Conservation (phyloP, 1,140 invertebrate genomes). For the Ceratina japonica region DNA sequence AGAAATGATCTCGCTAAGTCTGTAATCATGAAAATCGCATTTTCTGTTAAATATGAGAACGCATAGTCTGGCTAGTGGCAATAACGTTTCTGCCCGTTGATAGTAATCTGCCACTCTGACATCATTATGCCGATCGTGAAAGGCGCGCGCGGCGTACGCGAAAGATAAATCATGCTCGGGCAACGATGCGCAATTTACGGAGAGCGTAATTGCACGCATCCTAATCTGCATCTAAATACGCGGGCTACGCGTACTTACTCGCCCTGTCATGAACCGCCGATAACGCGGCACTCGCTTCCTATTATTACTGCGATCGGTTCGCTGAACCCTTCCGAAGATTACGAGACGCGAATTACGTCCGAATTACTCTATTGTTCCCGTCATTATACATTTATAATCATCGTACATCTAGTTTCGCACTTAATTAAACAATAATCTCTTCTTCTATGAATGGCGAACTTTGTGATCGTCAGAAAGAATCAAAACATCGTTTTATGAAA, state of each 20-base stretch:
- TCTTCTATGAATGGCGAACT: too few relatives aligned
- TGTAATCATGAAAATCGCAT: constrained; percentile 9
- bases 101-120: constrained; percentile 53
- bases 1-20: too few relatives aligned
- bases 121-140: constrained; percentile 62
- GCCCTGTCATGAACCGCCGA: constrained; percentile 23
- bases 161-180: constrained; percentile 59
- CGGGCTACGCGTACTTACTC: constrained; percentile 32
- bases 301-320: constrained; percentile 20
- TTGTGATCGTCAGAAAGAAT: too few relatives aligned
- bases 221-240: constrained; percentile 62
- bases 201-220: constrained; percentile 53
- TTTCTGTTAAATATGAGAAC: too few relatives aligned
- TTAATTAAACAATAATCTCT: too few relatives aligned
- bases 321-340: not conserved
- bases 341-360: not conserved
- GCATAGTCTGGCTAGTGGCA: too few relatives aligned
- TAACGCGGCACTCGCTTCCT: not conserved
- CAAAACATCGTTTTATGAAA: too few relatives aligned
- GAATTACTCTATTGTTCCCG: too few relatives aligned
- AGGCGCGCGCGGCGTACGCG: constrained; percentile 25
- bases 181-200: constrained; percentile 53
- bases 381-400: too few relatives aligned
- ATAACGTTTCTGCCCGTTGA: constrained; percentile 14
- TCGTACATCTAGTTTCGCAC: too few relatives aligned